These are phyloP conservation scores for Sebastes variabilis DNA, from an alignment of 2,797 vertebrate species.

Conservation along the genomic window DNA sequence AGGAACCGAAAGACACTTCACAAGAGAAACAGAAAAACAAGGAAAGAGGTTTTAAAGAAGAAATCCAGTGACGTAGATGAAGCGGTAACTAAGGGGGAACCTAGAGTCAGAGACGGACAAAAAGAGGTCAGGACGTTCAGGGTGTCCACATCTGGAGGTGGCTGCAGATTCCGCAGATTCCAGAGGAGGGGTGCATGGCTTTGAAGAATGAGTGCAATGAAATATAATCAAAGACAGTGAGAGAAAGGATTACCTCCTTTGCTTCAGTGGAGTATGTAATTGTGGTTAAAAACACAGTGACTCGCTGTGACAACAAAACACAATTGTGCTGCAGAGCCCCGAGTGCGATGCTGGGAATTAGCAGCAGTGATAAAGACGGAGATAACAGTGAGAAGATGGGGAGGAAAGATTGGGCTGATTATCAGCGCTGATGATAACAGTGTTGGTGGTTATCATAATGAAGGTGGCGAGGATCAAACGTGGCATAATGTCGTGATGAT, in stretches of 20 bases:
- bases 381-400: constrained; percentile 65
- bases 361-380: constrained; percentile 63
- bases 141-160: constrained; percentile 15
- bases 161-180: constrained; percentile 13
- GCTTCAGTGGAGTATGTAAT: constrained; percentile 82
- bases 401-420: constrained; percentile 70
- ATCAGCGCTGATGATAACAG: constrained; percentile 67
- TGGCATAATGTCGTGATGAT: constrained; percentile 62
- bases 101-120: neutral
- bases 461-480: constrained; percentile 71
- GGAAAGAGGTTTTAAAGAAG: constrained; percentile 12
- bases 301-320: constrained; percentile 68
- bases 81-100: neutral
- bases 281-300: constrained; percentile 54
- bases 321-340: constrained; percentile 59
- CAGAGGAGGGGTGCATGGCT: neutral
- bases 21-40: neutral
- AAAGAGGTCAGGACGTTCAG: neutral
- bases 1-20: constrained; percentile 18
- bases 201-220: constrained; percentile 66
- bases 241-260: constrained; percentile 73
- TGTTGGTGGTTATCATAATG: constrained; percentile 76
- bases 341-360: constrained; percentile 60
- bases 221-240: constrained; percentile 72
- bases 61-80: neutral